These are phyloP conservation scores for Papilio aristodemus DNA, from an alignment of 1,140 invertebrate genomes.

Conservation along the genomic window DNA sequence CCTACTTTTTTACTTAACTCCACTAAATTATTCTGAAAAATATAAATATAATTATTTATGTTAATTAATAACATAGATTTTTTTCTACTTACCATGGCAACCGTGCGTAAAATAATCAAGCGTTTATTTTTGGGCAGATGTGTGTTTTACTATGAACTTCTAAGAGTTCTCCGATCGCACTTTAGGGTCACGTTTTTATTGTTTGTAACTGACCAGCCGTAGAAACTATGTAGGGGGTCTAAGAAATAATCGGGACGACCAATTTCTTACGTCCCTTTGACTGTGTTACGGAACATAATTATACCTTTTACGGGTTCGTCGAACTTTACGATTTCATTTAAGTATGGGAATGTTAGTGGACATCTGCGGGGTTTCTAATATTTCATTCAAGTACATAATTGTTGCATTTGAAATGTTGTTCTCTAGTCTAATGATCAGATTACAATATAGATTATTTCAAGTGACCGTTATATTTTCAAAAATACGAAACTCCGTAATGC, in stretches of 20 bases:
- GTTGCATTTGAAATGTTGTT: conserved; percentile 39
- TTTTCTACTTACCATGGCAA: not conserved
- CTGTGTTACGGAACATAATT: conserved; percentile 62
- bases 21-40: not conserved
- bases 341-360: conserved; percentile 66
- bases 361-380: conserved; percentile 63
- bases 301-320: conserved; percentile 70
- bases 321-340: conserved; percentile 63
- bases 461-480: conserved; percentile 4
- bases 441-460: not conserved
- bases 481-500: too few species aligned
- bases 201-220: conserved; percentile 76
- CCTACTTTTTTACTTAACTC: not conserved
- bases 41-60: not conserved
- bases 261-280: conserved; percentile 66
- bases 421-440: not conserved
- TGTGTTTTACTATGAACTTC: conserved; percentile 38
- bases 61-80: not conserved
- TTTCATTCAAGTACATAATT: conserved; percentile 41
- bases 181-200: conserved; percentile 57
- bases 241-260: conserved; percentile 67
- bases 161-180: conserved; percentile 44
- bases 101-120: not conserved
- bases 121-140: conserved; percentile 47
- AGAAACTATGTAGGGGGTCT: conserved; percentile 55